These are phyloP conservation scores for Eumerus sabulonum DNA, from an alignment of 2,888 invertebrate genomes.

Conservation along the genomic window DNA sequence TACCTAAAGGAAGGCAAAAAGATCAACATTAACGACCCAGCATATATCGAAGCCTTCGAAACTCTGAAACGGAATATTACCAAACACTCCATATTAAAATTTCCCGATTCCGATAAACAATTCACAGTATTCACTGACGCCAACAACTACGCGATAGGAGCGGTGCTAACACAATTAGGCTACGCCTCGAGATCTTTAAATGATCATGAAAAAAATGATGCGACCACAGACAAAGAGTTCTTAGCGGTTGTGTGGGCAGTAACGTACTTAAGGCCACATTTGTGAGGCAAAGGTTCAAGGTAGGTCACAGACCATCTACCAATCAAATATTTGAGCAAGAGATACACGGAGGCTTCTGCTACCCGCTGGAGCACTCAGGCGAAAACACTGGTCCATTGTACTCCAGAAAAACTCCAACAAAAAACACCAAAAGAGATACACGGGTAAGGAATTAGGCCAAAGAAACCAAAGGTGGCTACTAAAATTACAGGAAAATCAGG, in stretches of 20 bases:
- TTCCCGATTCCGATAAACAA: conserved; percentile 34
- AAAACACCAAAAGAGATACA: conserved; percentile 3
- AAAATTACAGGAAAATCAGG: conserved; percentile 7
- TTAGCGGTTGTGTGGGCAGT: conserved; percentile 15
- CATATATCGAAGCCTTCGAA: conserved; percentile 25
- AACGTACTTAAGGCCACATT: conserved; percentile 2
- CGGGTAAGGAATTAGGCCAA: conserved; percentile 5
- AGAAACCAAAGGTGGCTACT: conserved; percentile 10
- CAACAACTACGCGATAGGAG: conserved; percentile 10
- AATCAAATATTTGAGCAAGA: conserved; percentile 17
- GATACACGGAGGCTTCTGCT: too few species aligned
- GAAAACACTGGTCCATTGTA: too few species aligned
- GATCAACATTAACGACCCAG: conserved; percentile 15
- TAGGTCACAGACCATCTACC: conserved; percentile 18
- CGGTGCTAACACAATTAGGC: conserved; percentile 10
- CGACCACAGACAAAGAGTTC: conserved; percentile 46
- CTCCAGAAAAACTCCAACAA: too few species aligned
- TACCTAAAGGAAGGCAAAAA: conserved; percentile 9
- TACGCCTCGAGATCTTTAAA: conserved; percentile 62
- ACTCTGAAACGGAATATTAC: background rate
- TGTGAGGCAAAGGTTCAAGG: conserved; percentile 10
- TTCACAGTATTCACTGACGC: conserved; percentile 19
- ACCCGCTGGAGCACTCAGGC: too few species aligned
- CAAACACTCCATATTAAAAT: conserved; percentile 27
- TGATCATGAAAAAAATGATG: conserved; percentile 65